Evolutionary conservation across 1,140 invertebrate species (phyloP).

Genomic region (Plutomurus gul): DNA sequence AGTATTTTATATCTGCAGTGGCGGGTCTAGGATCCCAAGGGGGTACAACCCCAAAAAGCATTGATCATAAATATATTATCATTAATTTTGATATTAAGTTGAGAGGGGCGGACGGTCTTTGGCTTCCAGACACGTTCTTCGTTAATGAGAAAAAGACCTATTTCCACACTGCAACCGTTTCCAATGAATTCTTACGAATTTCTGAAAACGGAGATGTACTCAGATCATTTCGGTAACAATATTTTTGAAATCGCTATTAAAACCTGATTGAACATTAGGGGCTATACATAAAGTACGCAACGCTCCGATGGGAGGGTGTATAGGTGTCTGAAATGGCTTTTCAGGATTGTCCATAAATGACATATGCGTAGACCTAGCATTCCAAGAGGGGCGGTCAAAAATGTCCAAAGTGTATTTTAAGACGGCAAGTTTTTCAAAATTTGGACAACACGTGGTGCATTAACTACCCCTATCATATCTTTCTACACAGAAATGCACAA

Average conservation of each 20-base stretch:
- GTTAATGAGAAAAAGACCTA: slow-evolving; percentile 98
- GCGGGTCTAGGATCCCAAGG: too few relatives aligned
- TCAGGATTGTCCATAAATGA: too few relatives aligned
- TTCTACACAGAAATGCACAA: neutral
- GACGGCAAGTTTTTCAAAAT: too few relatives aligned
- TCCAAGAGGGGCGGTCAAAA: too few relatives aligned
- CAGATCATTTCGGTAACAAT: slow-evolving; percentile 78
- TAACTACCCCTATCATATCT: too few relatives aligned
- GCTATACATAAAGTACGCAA: slow-evolving; percentile 26
- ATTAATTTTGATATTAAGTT: neutral
- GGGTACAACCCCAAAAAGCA: neutral
- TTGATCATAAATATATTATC: neutral
- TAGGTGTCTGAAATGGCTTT: neutral
- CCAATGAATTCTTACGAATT: slow-evolving; percentile 94
- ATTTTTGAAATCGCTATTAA: slow-evolving; percentile 65
- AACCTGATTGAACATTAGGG: slow-evolving; percentile 63
- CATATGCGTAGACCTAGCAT: too few relatives aligned
- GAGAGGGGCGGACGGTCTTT: slow-evolving; percentile 84
- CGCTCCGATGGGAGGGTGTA: neutral
- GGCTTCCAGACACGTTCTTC: slow-evolving; percentile 98
- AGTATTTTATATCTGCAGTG: neutral
- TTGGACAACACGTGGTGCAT: too few relatives aligned
- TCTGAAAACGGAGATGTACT: slow-evolving; percentile 91
- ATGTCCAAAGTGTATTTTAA: too few relatives aligned
- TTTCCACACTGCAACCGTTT: slow-evolving; percentile 95